Evolutionary conservation across 2,797 vertebrate species (phyloP).

Genomic region (Micromesistius poutassou): DNA sequence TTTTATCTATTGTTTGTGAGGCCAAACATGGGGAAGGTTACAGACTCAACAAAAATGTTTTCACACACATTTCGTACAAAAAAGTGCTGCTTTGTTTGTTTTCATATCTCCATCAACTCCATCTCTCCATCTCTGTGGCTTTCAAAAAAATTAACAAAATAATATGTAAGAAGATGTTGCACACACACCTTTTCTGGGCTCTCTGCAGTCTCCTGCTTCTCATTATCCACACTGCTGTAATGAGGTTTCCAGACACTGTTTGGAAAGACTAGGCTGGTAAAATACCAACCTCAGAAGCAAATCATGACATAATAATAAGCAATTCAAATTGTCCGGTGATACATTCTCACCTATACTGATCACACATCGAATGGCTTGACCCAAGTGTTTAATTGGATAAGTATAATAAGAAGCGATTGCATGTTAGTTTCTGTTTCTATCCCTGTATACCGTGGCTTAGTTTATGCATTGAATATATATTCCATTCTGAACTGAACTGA

Average conservation of each 20-base stretch:
- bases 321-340: background rate
- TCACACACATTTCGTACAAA: too few species aligned
- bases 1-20: background rate
- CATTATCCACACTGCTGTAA: background rate
- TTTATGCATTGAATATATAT: background rate
- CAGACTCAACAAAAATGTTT: background rate
- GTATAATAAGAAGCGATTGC: too few species aligned
- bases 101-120: too few species aligned
- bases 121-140: background rate
- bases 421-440: background rate
- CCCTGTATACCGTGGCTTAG: background rate
- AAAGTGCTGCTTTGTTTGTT: too few species aligned
- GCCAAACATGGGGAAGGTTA: background rate
- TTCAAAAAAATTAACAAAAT: background rate
- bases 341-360: background rate
- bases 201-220: background rate
- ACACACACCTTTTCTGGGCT: background rate
- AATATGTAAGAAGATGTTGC: background rate
- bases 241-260: too few species aligned
- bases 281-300: too few species aligned
- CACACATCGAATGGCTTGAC: background rate
- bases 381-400: background rate
- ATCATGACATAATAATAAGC: background rate
- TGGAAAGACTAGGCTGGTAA: too few species aligned
- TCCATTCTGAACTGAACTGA: background rate